Conservation (phyloP, 2,797 vertebrate species). For the Brachyrhaphis roseni region DNA sequence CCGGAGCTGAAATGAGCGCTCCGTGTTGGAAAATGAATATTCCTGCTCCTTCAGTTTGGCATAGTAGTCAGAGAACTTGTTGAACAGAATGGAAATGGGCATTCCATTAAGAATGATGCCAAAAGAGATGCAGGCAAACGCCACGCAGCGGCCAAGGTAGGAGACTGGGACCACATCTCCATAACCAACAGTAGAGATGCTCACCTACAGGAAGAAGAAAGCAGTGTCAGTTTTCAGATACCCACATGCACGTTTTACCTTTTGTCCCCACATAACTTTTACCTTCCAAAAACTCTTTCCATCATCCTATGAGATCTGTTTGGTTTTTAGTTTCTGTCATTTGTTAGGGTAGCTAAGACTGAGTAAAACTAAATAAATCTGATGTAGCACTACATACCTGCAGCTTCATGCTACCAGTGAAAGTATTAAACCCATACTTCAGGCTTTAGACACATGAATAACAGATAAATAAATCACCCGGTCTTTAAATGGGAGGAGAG, state of each 20-base stretch:
- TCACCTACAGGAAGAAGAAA: slow-evolving; percentile 80
- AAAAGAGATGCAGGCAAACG: slow-evolving; percentile 90
- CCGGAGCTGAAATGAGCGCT: slow-evolving; percentile 77
- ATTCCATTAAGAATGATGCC: slow-evolving; percentile 94
- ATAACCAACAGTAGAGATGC: slow-evolving; percentile 93
- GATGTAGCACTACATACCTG: background rate
- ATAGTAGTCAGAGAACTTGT: slow-evolving; percentile 94
- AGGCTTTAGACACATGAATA: background rate
- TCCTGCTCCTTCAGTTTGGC: slow-evolving; percentile 91
- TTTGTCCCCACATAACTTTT: background rate
- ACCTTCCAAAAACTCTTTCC: background rate
- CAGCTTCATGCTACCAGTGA: background rate
- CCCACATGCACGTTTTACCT: background rate
- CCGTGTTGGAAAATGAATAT: slow-evolving; percentile 74
- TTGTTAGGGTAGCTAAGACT: background rate
- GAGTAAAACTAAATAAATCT: background rate
- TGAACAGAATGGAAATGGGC: slow-evolving; percentile 94
- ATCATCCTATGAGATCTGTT: background rate
- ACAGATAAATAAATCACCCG: background rate
- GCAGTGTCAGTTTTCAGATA: background rate
- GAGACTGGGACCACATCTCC: slow-evolving; percentile 89
- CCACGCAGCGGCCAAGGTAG: slow-evolving; percentile 86
- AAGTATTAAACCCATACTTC: background rate
- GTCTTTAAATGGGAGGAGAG: background rate
- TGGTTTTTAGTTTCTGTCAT: background rate